Evolutionary conservation across 2,113 vertebrate species (phyloP).

Genomic region (Sminthopsis crassicaudata): DNA sequence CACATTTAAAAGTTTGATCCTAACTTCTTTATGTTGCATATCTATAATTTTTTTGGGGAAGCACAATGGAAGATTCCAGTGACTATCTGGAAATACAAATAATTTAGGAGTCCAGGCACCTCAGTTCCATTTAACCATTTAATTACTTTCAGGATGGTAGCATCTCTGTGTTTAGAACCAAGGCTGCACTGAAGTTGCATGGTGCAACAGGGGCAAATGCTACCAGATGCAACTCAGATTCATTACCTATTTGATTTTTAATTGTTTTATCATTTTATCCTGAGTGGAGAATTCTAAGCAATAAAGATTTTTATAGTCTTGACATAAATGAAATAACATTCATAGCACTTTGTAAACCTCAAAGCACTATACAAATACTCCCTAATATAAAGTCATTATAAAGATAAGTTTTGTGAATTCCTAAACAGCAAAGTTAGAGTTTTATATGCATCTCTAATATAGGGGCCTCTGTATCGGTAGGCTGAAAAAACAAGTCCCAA

Average conservation of each 20-base stretch:
- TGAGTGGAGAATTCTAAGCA: background rate
- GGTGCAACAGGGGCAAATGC: no score
- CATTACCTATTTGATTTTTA: no score
- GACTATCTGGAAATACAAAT: background rate
- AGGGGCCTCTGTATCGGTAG: background rate
- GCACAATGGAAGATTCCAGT: background rate
- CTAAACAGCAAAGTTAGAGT: background rate
- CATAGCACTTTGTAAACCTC: background rate
- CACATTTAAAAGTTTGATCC: background rate
- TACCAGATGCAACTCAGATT: no score
- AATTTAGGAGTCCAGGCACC: background rate
- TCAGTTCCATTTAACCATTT: background rate
- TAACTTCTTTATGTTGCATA: background rate
- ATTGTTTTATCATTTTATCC: background rate
- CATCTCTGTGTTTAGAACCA: background rate
- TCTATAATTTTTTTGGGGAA: background rate
- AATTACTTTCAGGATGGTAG: background rate
- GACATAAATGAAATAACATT: background rate
- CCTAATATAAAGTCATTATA: background rate
- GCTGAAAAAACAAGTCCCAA: background rate
- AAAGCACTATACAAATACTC: background rate
- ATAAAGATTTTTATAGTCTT: background rate
- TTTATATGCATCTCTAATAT: background rate
- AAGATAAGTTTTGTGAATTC: background rate
- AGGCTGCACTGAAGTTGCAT: no score